Base-by-base conservation (phyloP, 2,888 invertebrate species). In the Torymus texanus region DNA sequence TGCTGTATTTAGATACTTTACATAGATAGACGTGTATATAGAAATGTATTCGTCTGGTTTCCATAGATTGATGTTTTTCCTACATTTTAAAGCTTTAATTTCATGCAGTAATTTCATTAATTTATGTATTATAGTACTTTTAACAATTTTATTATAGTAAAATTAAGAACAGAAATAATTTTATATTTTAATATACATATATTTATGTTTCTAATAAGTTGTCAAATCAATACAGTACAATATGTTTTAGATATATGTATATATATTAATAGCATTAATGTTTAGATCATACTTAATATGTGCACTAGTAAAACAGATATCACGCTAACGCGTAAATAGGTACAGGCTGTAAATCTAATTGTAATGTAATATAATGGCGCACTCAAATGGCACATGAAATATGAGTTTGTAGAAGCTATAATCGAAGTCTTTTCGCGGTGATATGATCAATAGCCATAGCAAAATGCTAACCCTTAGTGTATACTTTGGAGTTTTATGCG, bases 371-470 rank as follows among this genome's bases (percentile, higher is more conserved):
- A 71, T 71, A 63, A 65, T 63, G 71, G 65, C 66, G 58, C 66
- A 71, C 77, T 71, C 71, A 71, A 68, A 63, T 65, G 41, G 41
- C 13, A 55, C 18, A 51, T 77, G 71, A 77, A 59, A n/a, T 65
- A 76, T 77, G 71, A 58, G 71, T 71, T 71, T 71, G 71, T 53
- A 56, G 65, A 71, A 71, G 77, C 77, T 77, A 59, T 72, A 71
- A 77, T 71, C 66, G 59, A 63, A 70, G 63, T 76, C 76, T 70
- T 70, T 70, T 63, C 62, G n/a, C 70, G 75, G 51, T 55, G 13
- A 76, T 68, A 68, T 76, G 76, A 76, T 63, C 56, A n/a, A 70
- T 76, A 13, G 55, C 41, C n/a, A 41, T 18, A 12, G 53, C 70
- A 41, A 72, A 55, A 71, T 51, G 8, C 29, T 41, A 55, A 41